These are phyloP conservation scores for Caenorhabditis panamensis DNA, from an alignment of 2,888 invertebrate species.

Conservation along the genomic window DNA sequence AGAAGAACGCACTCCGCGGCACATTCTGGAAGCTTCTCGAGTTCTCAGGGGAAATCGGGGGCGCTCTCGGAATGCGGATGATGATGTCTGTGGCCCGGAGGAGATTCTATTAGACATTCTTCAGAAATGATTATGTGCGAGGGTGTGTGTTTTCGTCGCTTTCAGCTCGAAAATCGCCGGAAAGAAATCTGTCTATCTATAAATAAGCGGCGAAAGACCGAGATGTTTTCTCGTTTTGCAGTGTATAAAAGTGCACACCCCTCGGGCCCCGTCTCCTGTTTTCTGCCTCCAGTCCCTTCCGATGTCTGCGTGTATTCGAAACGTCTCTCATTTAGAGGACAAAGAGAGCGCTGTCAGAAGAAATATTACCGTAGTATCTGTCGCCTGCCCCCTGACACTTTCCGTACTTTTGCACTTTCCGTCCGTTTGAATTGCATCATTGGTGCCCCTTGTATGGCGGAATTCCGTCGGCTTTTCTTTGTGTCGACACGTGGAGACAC, in stretches of 20 bases:
- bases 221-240: constrained; percentile 12
- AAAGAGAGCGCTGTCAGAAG: constrained; percentile 35
- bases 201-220: constrained; percentile 13
- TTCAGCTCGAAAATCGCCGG: constrained; percentile 4
- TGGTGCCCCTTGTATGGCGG: constrained; percentile 8
- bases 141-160: constrained; percentile 17
- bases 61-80: constrained; percentile 12
- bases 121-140: constrained; percentile 30
- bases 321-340: constrained; percentile 21
- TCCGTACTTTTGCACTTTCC: constrained; percentile 22
- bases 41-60: neutral
- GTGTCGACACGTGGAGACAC: no score
- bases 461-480: neutral
- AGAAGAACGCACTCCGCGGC: neutral
- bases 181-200: constrained; percentile 29
- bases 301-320: neutral
- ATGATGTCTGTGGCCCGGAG: neutral
- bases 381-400: neutral
- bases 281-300: neutral
- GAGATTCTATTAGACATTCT: constrained; percentile 7
- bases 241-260: constrained; percentile 31
- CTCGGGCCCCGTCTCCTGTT: neutral
- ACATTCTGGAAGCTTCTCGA: neutral
- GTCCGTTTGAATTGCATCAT: constrained; percentile 33
- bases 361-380: constrained; percentile 36